Base-by-base conservation (phyloP, 2,113 vertebrate genomes). In the Scopus umbretta region DNA sequence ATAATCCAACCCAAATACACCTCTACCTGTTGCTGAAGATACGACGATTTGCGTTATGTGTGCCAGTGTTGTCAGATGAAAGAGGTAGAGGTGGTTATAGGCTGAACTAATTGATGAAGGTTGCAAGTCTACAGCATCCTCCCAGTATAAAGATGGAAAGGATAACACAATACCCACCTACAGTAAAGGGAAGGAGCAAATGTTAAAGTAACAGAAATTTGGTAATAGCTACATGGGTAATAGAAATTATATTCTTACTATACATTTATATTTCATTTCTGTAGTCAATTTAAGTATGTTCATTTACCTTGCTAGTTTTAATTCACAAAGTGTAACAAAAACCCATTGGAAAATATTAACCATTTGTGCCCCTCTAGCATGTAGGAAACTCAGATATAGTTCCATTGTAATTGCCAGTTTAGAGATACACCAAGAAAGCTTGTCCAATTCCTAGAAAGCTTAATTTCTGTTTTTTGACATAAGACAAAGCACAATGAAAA, bases 61-160 rank as follows among this genome's bases (percentile, higher is more conserved):
- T 63, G 99, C 99, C 99, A 99, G 98, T 30, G 99, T 99, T 95
- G 99, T 97, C 98, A 99, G 97, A 90, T 99, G 99, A 89, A 99
- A 98, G 97, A 99, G 98, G 98, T 99, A 98, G 85, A 99, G 98
- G 82, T 99, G 98, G 96, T 99, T 99, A 97, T 99, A 99, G 62
- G 99, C 98, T 65, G 99, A 98, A 93, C 99, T 99, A 94, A 99
- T 80, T 71, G 98, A 96, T 74, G 99, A 99, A 47, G 99, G 99
- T 45, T 99, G 99, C 58, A 99, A 97, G 74, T 99, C 98, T 53
- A 99, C 99, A 81, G 98, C 88, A 78, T 99, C 98, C 87, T 99
- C 99, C 98, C 99, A 99, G 92, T 99, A 99, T 79, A 99, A 98
- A 16, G 99, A 98, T 20, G 99, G 99, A 93, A 99, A 98, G 27